Evolutionary conservation across 92 coral and sea anemone species (phyloP).

Genomic region (Palythoa caribaeorum): DNA sequence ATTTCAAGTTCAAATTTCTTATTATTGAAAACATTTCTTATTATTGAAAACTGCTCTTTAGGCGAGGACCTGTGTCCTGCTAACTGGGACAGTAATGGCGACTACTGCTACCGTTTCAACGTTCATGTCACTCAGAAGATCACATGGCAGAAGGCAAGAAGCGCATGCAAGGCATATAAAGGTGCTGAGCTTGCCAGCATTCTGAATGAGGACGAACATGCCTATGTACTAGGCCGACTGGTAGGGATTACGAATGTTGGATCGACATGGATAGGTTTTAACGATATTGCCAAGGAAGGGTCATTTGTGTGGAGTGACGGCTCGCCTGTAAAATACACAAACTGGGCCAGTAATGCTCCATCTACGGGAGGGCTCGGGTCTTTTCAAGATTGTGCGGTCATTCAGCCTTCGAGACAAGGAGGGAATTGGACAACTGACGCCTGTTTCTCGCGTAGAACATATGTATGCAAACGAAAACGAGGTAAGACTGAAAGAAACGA

Average conservation of each 20-base stretch:
- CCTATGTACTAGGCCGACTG: conserved; percentile 61
- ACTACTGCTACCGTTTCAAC: conserved; percentile 90
- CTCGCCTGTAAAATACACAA: conserved; percentile 65
- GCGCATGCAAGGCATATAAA: conserved; percentile 66
- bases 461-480: conserved; percentile 82
- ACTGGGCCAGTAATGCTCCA: conserved; percentile 78
- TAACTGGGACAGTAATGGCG: conserved; percentile 86
- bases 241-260: conserved; percentile 64
- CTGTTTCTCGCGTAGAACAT: conserved; percentile 62
- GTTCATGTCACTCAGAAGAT: conserved; percentile 71
- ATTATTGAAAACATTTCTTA: background rate
- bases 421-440: conserved; percentile 87
- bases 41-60: conserved; percentile 17
- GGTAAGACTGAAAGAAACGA: conserved; percentile 58
- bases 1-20: background rate
- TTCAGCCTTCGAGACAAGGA: conserved; percentile 56
- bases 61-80: conserved; percentile 90
- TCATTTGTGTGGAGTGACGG: conserved; percentile 86
- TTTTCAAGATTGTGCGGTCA: conserved; percentile 58
- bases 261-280: conserved; percentile 86
- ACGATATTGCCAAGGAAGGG: conserved; percentile 78
- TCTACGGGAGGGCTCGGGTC: conserved; percentile 20
- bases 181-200: conserved; percentile 83
- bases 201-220: conserved; percentile 74
- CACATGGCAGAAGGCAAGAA: conserved; percentile 77